Evolutionary conservation across 2,888 invertebrate genomes (phyloP), one percentile per base, ranked within the genome.

Genomic region (Scaptomyza cyrtandrae): DNA sequence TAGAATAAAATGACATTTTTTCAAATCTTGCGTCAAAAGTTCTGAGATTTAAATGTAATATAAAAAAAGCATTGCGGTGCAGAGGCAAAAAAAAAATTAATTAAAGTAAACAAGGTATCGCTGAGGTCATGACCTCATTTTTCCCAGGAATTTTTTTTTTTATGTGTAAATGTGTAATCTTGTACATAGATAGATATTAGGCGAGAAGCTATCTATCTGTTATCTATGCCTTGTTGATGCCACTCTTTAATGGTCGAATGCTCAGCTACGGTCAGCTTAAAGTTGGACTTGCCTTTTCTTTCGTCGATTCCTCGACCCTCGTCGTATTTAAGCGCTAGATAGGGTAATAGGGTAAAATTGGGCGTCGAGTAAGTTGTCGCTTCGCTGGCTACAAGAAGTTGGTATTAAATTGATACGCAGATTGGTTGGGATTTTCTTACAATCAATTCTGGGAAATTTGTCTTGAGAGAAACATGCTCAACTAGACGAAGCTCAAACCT

Each of bases 391-490:
- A 29, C 58, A 70, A 67, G 33, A 39, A 39, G 55, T 69, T 56
- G 46, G 56, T 62, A 65, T 71, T 62, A 75, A 76, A 77, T 74
- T 82, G 71, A 86, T 82, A 75, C 82, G 66, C 67, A 74, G 68
- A 82, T 74, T 73, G 48, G 68, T 58, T 50, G 16, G 65, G 84
- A 64, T 71, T 75, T 81, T 73, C 69, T 75, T 57, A 53, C 67
- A 76, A 73, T 71, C 67, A 78, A 73, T 86, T 71, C 80, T 71
- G 52, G 57, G 78, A 80, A 86, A 75, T 75, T 62, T 61, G 57
- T 68, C 74, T 75, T 73, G 44, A 72, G 78, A 60, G 69, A 64
- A 72, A 64, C 55, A 66, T 77, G 74, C 75, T 71, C 56, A 52
- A 76, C 35, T 72, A 55, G 29, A 58, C 39, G 54, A 80, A 46